A percentile compares a stretch with the other conserved stretches of the same genome.
Evolutionary conservation across 2,797 vertebrate species (phyloP).

Genomic region (Hypotaenidia okinawae): DNA sequence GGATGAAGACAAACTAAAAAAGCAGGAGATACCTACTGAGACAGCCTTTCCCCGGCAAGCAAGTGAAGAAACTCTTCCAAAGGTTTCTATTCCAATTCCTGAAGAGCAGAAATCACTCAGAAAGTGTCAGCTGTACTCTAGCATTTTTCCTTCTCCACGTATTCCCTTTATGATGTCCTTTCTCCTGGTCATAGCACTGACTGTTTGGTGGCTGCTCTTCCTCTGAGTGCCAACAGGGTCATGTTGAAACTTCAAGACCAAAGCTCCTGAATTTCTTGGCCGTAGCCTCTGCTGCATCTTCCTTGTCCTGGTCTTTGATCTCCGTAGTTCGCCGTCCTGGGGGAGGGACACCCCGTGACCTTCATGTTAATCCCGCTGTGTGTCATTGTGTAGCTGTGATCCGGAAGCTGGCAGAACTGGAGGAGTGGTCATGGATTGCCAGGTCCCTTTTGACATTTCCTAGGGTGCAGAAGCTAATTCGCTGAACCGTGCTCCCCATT

Average conservation of each 20-base stretch:
- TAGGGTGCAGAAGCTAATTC: neutral
- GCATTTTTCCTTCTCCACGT: constrained; percentile 77
- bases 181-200: constrained; percentile 85
- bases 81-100: constrained; percentile 85
- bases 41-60: constrained; percentile 76
- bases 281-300: constrained; percentile 55
- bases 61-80: constrained; percentile 81
- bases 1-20: constrained; percentile 86
- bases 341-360: neutral
- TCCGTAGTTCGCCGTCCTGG: neutral
- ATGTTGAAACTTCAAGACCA: constrained; percentile 72
- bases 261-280: constrained; percentile 64
- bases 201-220: constrained; percentile 90
- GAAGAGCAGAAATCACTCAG: constrained; percentile 81
- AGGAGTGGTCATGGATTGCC: constrained; percentile 66
- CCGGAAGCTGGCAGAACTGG: constrained; percentile 57
- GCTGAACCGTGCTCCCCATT: neutral
- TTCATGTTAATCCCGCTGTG: constrained; percentile 6
- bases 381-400: constrained; percentile 7
- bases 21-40: constrained; percentile 78
- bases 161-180: constrained; percentile 88
- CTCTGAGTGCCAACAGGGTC: constrained; percentile 79
- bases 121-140: constrained; percentile 81
- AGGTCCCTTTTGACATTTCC: neutral
- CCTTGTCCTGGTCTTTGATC: constrained; percentile 53